phyloP scores from a whole-genome alignment of 2,113 vertebrate genomes.

The Acrocephalus kingi region DNA sequence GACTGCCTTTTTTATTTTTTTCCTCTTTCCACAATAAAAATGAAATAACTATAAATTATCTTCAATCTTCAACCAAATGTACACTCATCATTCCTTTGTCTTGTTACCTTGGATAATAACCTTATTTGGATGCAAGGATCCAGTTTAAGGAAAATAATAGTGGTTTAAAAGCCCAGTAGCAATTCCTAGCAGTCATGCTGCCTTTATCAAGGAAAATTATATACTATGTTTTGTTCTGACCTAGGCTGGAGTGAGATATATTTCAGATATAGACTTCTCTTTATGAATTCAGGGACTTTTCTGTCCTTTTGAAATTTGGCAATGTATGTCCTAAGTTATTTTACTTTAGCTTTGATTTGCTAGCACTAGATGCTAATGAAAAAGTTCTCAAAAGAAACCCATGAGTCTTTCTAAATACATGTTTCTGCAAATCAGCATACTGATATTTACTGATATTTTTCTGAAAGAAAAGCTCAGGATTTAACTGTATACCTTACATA shows the following conservation, averaged over 20 bases:
- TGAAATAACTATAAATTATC: neutral
- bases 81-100: neutral
- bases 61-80: neutral
- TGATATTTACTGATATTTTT: neutral
- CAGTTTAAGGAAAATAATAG: neutral
- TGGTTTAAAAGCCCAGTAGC: neutral
- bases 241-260: neutral
- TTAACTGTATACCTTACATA: neutral
- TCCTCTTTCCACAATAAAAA: neutral
- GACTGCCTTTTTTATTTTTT: neutral
- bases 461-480: neutral
- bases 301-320: neutral
- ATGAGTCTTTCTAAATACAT: neutral
- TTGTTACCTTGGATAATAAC: neutral
- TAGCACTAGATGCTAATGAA: neutral
- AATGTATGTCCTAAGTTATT: neutral
- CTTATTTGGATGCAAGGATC: neutral
- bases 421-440: neutral
- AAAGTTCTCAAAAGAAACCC: neutral
- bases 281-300: neutral
- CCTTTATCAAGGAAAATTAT: neutral
- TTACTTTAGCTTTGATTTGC: neutral
- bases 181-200: neutral
- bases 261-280: neutral
- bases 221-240: neutral